Conservation (phyloP, 2,113 vertebrate species). For the Trinectes maculatus region DNA sequence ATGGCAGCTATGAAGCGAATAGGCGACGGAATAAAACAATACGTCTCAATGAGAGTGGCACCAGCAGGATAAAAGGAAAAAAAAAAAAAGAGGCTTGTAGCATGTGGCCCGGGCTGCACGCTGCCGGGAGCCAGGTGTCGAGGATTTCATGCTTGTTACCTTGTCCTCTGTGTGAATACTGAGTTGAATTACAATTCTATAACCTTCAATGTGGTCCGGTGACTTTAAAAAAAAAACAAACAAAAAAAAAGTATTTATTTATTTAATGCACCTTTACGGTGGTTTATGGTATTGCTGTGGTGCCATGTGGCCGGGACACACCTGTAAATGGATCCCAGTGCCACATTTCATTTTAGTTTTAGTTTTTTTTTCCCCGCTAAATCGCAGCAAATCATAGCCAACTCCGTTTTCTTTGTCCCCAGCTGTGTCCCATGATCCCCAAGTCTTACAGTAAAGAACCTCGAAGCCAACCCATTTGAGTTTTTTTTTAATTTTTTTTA, state of each 20-base stretch:
- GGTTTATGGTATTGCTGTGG: slow-evolving; percentile 55
- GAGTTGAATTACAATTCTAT: slow-evolving; percentile 63
- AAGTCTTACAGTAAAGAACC: slow-evolving; percentile 21
- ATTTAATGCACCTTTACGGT: slow-evolving; percentile 41
- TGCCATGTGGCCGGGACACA: slow-evolving; percentile 36
- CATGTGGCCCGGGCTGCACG: slow-evolving; percentile 20
- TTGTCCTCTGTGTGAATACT: slow-evolving; percentile 63
- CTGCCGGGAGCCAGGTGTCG: slow-evolving; percentile 56
- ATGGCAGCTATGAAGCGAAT: slow-evolving; percentile 72
- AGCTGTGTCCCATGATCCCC: slow-evolving; percentile 59
- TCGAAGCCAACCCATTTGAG: slow-evolving; percentile 11
- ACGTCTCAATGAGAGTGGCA: slow-evolving; percentile 63
- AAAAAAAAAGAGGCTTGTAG: slow-evolving; percentile 24
- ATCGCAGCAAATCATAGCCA: slow-evolving; percentile 53
- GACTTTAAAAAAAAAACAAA: no score
- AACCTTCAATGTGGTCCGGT: slow-evolving; percentile 44
- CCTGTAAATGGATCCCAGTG: slow-evolving; percentile 67
- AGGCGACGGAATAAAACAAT: slow-evolving; percentile 82
- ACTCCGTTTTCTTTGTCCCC: slow-evolving; percentile 52
- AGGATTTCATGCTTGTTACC: slow-evolving; percentile 66
- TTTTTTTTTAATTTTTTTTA: background rate
- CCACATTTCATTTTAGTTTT: slow-evolving; percentile 60
- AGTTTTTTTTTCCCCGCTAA: no score
- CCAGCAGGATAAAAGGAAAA: slow-evolving; percentile 13
- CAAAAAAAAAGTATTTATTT: no score